Conservation (phyloP, 37 sponge, comb jelly and placozoan species). For the Eunapius fragilis region DNA sequence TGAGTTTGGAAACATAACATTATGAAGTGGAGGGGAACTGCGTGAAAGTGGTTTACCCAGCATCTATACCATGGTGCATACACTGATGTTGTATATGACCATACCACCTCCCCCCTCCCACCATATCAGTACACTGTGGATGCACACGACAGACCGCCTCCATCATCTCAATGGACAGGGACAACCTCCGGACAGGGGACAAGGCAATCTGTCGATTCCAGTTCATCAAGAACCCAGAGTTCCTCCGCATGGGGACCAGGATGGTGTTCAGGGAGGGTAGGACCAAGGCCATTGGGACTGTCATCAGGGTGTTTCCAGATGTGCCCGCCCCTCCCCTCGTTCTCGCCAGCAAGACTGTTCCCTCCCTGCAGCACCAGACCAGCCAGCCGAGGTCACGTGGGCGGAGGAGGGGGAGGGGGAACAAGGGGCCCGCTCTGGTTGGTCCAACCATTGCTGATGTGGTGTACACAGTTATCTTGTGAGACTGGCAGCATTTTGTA, state of each 20-base stretch:
- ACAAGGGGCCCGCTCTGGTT: background rate
- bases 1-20: no score
- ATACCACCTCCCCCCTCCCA: background rate
- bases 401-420: background rate
- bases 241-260: conserved; percentile 76
- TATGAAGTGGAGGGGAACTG: no score
- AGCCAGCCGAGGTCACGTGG: background rate
- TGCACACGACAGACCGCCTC: conserved; percentile 98
- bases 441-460: background rate
- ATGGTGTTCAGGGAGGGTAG: conserved; percentile 98
- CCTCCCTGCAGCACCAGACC: background rate
- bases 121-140: conserved; percentile 90
- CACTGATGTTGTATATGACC: no score
- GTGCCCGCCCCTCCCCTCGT: conserved; percentile 12
- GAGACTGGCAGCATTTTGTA: background rate
- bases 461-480: background rate
- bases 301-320: conserved; percentile 76
- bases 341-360: background rate
- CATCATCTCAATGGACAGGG: conserved; percentile 88
- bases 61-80: no score
- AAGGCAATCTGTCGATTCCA: conserved; percentile 91
- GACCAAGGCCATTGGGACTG: conserved; percentile 95
- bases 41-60: no score
- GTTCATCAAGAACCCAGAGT: conserved; percentile 98
- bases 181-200: conserved; percentile 97